Evolutionary conservation across 2,888 invertebrate species (phyloP), one percentile per base, ranked within the genome.

Genomic region (Aphrophora alni): DNA sequence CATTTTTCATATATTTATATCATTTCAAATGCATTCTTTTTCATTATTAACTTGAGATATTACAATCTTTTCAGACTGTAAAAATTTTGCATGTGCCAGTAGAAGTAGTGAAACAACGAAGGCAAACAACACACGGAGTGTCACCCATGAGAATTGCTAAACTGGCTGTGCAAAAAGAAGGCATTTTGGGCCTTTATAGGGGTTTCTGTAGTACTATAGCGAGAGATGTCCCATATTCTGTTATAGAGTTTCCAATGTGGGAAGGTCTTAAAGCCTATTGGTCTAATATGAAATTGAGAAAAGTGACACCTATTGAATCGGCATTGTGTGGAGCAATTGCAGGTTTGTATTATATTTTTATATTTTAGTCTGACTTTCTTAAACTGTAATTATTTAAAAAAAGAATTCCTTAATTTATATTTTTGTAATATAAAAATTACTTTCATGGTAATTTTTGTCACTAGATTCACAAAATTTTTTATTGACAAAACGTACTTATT

Each of bases 161-260:
- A 12, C 74, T 78, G 1, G 83, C 85, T 10, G 82, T 87, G 76
- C 85, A 87, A 81, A 84, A 86, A 75, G 90, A 90, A 87, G 91
- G 91, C 5, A 80, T 89, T 73, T 59, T 78, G 27, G 91, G 91
- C 0, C 85, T 91, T 17, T 91, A 90, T 85, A 86, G 90, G 83
- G 85, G 86, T 0, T 95, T 95, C 87, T 90, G 93, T 8, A 93
- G 94, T 10, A 97, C 96, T 0, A 89, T 95, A 21, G 87, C 92
- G 85, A 88, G 95, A 5, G 98, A 98, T 88, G 92, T 99, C 81
- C 99, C 99, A 0, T 99, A 99, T 89, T 96, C 98, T 25, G 91
- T 98, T 78, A 95, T 99, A 80, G 98, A 99, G 89, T 95, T 98
- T 89, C 98, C 99, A 0, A 88, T 98, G 3, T 98, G 99, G 97